A percentile compares a stretch with the other conserved stretches of the same genome.
phyloP scores from a whole-genome alignment of 2,888 invertebrate species.

The Pristionchus entomophagus region DNA sequence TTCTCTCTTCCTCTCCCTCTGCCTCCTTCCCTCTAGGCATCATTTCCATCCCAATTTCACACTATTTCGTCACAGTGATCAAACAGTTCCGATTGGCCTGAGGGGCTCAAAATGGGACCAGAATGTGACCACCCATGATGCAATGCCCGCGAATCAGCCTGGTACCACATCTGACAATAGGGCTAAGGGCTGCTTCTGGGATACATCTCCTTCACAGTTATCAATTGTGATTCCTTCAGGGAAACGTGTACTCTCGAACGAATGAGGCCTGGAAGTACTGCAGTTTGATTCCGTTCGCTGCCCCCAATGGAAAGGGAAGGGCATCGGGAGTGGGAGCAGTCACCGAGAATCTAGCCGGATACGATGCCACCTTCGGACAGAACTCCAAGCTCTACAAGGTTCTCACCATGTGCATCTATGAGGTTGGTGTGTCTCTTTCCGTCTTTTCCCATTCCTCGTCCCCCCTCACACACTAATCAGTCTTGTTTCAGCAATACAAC shows the following conservation, averaged over 20 bases:
- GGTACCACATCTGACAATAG: too few species aligned
- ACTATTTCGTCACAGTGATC: constrained; percentile 39
- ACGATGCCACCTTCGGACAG: constrained; percentile 59
- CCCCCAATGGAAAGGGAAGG: neutral
- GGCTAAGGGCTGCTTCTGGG: too few species aligned
- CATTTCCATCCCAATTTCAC: constrained; percentile 3
- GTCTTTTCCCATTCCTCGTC: constrained; percentile 12
- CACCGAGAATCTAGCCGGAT: constrained; percentile 55
- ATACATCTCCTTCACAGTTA: too few species aligned
- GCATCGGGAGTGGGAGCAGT: constrained; percentile 52
- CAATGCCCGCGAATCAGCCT: too few species aligned
- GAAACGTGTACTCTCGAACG: constrained; percentile 52
- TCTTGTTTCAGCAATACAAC: constrained; percentile 60
- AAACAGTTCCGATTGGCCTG: neutral
- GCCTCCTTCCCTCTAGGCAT: neutral
- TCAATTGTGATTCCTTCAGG: constrained; percentile 50
- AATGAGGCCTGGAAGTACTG: constrained; percentile 59
- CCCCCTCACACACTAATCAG: neutral
- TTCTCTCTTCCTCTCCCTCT: neutral
- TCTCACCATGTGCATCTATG: constrained; percentile 65
- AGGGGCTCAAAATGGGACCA: neutral
- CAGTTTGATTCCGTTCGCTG: constrained; percentile 54
- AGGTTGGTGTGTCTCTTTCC: constrained; percentile 54
- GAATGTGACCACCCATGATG: constrained; percentile 3
- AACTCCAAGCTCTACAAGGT: constrained; percentile 57